Base-by-base conservation (phyloP, 92 coral and sea anemone genomes). In the Zoanthus gigantus region DNA sequence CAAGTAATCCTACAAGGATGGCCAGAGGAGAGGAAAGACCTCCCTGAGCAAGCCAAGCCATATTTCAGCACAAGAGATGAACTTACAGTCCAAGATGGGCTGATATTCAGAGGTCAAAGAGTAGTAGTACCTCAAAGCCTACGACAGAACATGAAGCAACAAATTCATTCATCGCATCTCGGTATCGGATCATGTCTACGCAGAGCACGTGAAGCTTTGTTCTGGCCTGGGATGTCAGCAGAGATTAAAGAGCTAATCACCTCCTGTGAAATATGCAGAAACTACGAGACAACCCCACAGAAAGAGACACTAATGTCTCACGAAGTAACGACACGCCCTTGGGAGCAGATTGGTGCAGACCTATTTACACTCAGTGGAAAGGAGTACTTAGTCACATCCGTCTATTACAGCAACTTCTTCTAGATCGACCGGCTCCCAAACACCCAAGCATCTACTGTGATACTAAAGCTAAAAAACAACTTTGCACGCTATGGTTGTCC, bases 391-490 rank as follows among this genome's bases (percentile, higher is more conserved):
- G 42, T 37, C 42, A 37, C 42, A 37, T 37, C 42, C 42, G 48
- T 88, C 77, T 91, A 91, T 28, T 88, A 82, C 89, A 91, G 89
- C 75, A 88, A 88, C 46, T 82, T 91, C 72, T 88, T 73, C 52
- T 91, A 90, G 32, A 65, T 82, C 45, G 88, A 90, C 75, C 42
- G 74, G 3, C 42, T 37, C 42, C 42, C 42, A 37, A 37, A 37
- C 42, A 37, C 42, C 42, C 42, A 4, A 37, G 42, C 42, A 4
- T 37, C 42, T 4, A 37, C 42, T 37, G 42, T 37, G 42, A 37
- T 37, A 37, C 3, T 78, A 9, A 83, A 72, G n/a, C 83, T 79
- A 31, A 87, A 91, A 74, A 84, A 78, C 78, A 83, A 88, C 66
- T 91, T 91, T 34, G 83, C 94, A 16, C 14, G 90, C 13, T 79